Evolutionary conservation across 2,797 vertebrate genomes (phyloP), one percentile per base, ranked within the genome.

Genomic region (Sebastes taczanowskii): DNA sequence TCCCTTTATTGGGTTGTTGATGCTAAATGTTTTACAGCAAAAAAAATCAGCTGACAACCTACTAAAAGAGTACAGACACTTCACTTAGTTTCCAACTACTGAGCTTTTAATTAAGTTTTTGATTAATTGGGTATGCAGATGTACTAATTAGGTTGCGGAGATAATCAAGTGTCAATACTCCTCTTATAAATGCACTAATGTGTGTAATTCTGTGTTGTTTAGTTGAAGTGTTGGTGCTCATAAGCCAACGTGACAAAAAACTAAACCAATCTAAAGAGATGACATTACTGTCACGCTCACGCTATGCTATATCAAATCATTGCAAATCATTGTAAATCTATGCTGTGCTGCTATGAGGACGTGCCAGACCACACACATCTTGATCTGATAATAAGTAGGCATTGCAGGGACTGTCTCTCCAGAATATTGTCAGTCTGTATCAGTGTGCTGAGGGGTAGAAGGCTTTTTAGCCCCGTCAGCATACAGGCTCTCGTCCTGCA

Each of bases 381-480:
- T 65, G 38, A 22, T 79, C 11, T 81, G 29, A 64, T 56, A 22
- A 34, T 77, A 25, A 80, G 49, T 25, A 29, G 42, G 29, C 25
- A 13, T 38, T 71, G 65, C 61, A 61, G 29, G 22, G 46, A 6
- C 35, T 23, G 75, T 65, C n/a, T 65, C n/a, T 67, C 34, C 25
- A 46, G 46, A 71, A 5, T 62, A 34, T 14, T 71, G 72, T 88
- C 74, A 18, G 69, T 74, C n/a, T 75, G 67, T 68, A 18, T 88
- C 22, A 70, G 25, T 60, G 68, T 72, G 70, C 74, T 81, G 66
- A 52, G 68, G 71, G 63, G 71, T 49, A 70, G 53, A 42, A 20
- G 60, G 56, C 71, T 78, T 61, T 93, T 94, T 80, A 84, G 92
- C 88, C 69, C 74, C 1, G 85, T 94, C 92, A 93, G 92, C 93